Evolutionary conservation across 1,140 invertebrate genomes (phyloP).

Genomic region (Chionoecetes opilio): DNA sequence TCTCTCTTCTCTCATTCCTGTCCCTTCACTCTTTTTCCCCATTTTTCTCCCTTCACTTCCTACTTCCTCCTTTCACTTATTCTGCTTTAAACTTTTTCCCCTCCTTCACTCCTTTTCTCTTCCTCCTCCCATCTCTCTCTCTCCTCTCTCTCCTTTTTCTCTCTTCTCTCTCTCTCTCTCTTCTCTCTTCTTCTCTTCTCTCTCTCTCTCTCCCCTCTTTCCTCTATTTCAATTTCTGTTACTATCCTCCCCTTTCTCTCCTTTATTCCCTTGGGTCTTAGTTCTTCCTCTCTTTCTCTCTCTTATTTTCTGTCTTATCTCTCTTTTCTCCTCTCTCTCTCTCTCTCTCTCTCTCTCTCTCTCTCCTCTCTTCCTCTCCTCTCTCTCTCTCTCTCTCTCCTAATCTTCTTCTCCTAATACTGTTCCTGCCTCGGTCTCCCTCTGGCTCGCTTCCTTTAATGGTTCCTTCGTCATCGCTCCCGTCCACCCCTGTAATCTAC

Average conservation of each 20-base stretch:
- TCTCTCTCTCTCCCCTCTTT: not conserved
- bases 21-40: not conserved
- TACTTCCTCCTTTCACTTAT: not conserved
- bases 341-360: conserved; percentile 28
- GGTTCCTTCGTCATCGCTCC: not conserved
- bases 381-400: not conserved
- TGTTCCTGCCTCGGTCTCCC: not conserved
- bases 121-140: not conserved
- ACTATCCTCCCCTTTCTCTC: not conserved
- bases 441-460: not conserved
- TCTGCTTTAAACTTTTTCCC: not conserved
- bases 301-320: not conserved
- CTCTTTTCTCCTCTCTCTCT: not conserved
- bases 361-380: not conserved
- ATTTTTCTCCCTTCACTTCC: not conserved
- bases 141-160: not conserved
- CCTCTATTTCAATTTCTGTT: not conserved
- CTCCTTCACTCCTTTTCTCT: not conserved
- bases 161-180: not conserved
- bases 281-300: not conserved
- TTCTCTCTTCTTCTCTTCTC: not conserved
- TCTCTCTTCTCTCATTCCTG: not conserved
- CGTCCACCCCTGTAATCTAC: not conserved
- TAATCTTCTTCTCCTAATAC: not conserved
- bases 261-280: not conserved